Conservation (phyloP, 2,888 invertebrate genomes). For the Cosmorhoe ocellata region DNA sequence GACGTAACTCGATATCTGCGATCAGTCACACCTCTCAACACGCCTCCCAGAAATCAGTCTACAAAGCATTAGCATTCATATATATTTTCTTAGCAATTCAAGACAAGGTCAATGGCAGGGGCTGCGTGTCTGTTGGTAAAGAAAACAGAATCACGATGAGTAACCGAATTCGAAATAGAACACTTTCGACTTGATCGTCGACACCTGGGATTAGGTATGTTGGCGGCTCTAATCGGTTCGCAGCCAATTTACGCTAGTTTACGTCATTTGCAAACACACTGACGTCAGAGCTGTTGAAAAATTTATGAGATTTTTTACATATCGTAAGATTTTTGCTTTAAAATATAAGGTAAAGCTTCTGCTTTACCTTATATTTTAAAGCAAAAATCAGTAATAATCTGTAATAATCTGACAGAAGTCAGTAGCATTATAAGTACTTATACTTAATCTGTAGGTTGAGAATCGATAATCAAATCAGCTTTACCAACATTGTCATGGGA, state of each 20-base stretch:
- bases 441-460: not conserved
- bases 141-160: slow-evolving; percentile 72
- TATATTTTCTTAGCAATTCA: slow-evolving; percentile 53
- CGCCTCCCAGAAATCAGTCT: slow-evolving; percentile 37
- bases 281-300: slow-evolving; percentile 14
- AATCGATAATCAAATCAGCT: not conserved
- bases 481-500: not conserved
- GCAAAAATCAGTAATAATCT: too few species aligned
- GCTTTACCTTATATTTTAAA: too few species aligned
- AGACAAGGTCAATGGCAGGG: slow-evolving; percentile 78
- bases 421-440: not conserved
- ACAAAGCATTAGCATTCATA: slow-evolving; percentile 50
- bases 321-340: slow-evolving; percentile 4
- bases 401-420: too few species aligned
- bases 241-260: slow-evolving; percentile 34
- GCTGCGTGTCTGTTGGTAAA: slow-evolving; percentile 65
- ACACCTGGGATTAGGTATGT: slow-evolving; percentile 58
- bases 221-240: slow-evolving; percentile 41
- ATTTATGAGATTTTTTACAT: slow-evolving; percentile 2
- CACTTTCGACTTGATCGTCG: slow-evolving; percentile 63
- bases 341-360: too few species aligned
- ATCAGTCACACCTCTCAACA: slow-evolving; percentile 29
- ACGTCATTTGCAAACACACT: slow-evolving; percentile 32
- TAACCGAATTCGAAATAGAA: slow-evolving; percentile 69
- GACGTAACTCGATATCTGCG: slow-evolving; percentile 22